Evolutionary conservation across 2,113 vertebrate genomes (phyloP).

Genomic region (Nesoenas mayeri): DNA sequence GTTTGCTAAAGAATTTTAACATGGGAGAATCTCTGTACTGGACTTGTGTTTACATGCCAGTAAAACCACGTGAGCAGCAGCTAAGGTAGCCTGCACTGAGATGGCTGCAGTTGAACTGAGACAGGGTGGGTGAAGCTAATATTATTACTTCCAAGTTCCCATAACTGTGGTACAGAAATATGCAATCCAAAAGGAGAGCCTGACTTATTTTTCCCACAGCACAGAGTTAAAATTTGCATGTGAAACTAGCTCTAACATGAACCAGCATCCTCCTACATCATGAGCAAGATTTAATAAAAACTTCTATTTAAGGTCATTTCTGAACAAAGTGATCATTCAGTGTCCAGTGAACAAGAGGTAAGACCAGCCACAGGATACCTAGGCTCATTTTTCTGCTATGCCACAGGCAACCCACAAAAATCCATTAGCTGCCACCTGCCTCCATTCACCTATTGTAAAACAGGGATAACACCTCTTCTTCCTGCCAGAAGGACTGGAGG

Average conservation of each 20-base stretch:
- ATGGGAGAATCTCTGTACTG: neutral
- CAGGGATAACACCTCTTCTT: neutral
- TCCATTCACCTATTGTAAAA: neutral
- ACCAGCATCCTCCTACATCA: neutral
- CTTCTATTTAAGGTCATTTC: neutral
- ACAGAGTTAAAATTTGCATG: neutral
- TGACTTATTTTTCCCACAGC: neutral
- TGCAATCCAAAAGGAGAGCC: neutral
- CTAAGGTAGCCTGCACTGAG: neutral
- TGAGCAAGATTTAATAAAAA: neutral
- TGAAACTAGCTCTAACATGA: neutral
- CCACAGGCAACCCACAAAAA: neutral
- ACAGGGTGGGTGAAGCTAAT: neutral
- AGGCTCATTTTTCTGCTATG: neutral
- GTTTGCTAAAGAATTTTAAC: neutral
- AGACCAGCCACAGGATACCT: neutral
- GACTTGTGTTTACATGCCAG: neutral
- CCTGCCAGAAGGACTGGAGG: neutral
- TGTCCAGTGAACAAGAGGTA: neutral
- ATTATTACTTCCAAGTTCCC: neutral
- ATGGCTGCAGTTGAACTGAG: neutral
- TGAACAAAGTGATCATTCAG: neutral
- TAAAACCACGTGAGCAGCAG: neutral
- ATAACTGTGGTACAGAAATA: neutral
- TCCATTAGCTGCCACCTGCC: neutral